Evolutionary conservation across 2,113 vertebrate genomes (phyloP), one percentile per base, ranked within the genome.

Genomic region (Oreotrochilus melanogaster): DNA sequence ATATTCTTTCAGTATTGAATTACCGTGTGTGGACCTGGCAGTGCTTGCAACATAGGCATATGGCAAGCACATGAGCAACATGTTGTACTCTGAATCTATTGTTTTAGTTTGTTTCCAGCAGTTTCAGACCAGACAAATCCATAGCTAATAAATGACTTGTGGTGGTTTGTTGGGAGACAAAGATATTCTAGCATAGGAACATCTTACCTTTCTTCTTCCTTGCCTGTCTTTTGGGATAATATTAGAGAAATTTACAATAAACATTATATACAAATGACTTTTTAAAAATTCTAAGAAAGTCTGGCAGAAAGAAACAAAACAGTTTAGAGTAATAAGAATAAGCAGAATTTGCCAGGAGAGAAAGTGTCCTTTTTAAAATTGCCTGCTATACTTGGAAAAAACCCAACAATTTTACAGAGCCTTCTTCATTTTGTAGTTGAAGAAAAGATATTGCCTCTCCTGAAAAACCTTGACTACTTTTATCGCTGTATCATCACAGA

Each of bases 51-150:
- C 61, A 89, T 10, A 87, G 78, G 79, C 97, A 97, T 98, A 97
- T 97, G 97, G 97, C 9, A 86, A 97, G 35, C 98, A 98, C 89
- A 96, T 97, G 97, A 94, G 58, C 56, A 96, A 92, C 92, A 62
- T 76, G 28, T 64, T 54, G 64, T 94, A 69, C 72, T 66, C 66
- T 70, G 79, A 96, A 89, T 89, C 97, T 87, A 96, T 97, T 97
- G 97, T 97, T 97, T 94, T 92, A 66, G 88, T 60, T 86, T 85
- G 88, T 96, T 98, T 97, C 95, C 96, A 97, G 94, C 92, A 73
- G 88, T 91, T 88, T 88, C 65, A 93, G 90, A 72, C 78, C 87
- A 74, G 94, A 92, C 79, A 95, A 89, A 94, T 86, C 72, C 62
- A 87, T 86, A 80, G 76, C 60, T 95, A 86, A 58, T 86, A 84